These are phyloP conservation scores for Protodeltote pygarga DNA, from an alignment of 2,888 invertebrate genomes.

Conservation along the genomic window DNA sequence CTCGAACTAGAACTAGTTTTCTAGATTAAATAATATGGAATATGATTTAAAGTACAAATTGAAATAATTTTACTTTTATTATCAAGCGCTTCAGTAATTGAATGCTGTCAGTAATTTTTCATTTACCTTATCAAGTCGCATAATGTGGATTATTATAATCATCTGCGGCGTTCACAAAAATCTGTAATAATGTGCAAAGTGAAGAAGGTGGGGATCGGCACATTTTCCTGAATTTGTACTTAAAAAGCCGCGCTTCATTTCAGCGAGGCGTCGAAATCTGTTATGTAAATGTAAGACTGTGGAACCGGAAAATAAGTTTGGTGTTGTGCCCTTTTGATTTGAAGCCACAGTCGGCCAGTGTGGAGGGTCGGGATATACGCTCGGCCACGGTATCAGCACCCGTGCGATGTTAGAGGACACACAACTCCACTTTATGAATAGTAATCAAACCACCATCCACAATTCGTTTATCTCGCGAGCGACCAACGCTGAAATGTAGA, in stretches of 20 bases:
- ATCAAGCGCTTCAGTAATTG: slow-evolving; percentile 9
- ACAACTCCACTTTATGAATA: slow-evolving; percentile 75
- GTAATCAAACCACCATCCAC: slow-evolving; percentile 72
- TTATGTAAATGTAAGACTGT: slow-evolving; percentile 70
- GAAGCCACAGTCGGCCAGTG: slow-evolving; percentile 52
- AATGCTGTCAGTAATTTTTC: slow-evolving; percentile 3
- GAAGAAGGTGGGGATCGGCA: slow-evolving; percentile 21
- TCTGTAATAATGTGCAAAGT: slow-evolving; percentile 18
- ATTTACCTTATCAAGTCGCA: slow-evolving; percentile 10
- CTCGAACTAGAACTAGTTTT: no score
- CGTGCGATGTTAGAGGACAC: slow-evolving; percentile 47
- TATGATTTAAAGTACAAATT: no score
- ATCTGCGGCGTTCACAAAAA: slow-evolving; percentile 21
- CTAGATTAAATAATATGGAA: no score
- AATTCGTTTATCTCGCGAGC: slow-evolving; percentile 71
- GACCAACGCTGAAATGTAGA: slow-evolving; percentile 76
- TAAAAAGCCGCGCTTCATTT: slow-evolving; percentile 52
- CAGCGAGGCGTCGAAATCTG: slow-evolving; percentile 54
- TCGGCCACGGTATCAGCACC: slow-evolving; percentile 6
- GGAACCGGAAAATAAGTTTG: slow-evolving; percentile 72
- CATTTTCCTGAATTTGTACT: slow-evolving; percentile 47
- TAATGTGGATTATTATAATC: slow-evolving; percentile 29
- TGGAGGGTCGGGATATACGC: slow-evolving; percentile 25
- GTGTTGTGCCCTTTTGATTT: slow-evolving; percentile 62
- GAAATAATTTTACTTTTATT: not conserved